Evolutionary conservation across 2,797 vertebrate genomes (phyloP).

Genomic region (Ispidina picta): DNA sequence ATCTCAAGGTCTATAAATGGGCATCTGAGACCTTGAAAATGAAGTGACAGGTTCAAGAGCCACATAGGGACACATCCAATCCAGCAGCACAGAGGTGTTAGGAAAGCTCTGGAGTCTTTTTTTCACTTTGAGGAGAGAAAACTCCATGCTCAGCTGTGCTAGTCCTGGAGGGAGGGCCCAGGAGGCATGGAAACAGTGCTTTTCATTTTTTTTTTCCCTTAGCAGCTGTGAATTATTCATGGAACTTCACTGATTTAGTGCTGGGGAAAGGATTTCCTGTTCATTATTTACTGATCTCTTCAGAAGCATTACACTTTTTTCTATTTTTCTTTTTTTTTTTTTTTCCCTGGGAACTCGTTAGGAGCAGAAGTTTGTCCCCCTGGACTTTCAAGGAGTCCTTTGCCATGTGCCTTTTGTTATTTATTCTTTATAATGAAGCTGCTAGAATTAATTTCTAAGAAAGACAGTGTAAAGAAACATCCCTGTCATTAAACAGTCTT

Average conservation of each 20-base stretch:
- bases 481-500: conserved; percentile 11
- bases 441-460: conserved; percentile 16
- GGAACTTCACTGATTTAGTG: neutral
- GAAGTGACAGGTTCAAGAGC: neutral
- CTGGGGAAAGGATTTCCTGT: neutral
- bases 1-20: neutral
- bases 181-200: neutral
- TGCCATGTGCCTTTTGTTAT: neutral
- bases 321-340: too few relatives aligned
- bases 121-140: neutral
- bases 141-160: neutral
- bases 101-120: neutral
- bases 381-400: conserved; percentile 8
- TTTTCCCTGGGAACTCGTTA: neutral
- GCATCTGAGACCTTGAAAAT: neutral
- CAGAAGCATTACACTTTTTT: neutral
- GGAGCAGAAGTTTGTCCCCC: neutral
- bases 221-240: conserved; percentile 30
- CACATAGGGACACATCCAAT: neutral
- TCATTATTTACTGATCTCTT: conserved; percentile 25
- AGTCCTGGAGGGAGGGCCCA: neutral
- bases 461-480: conserved; percentile 17
- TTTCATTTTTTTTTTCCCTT: neutral
- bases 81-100: neutral
- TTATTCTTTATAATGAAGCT: conserved; percentile 41